A percentile compares a stretch with the other conserved stretches of the same genome.
These are phyloP conservation scores for Macaria liturata DNA, from an alignment of 2,888 invertebrate species.

Conservation along the genomic window DNA sequence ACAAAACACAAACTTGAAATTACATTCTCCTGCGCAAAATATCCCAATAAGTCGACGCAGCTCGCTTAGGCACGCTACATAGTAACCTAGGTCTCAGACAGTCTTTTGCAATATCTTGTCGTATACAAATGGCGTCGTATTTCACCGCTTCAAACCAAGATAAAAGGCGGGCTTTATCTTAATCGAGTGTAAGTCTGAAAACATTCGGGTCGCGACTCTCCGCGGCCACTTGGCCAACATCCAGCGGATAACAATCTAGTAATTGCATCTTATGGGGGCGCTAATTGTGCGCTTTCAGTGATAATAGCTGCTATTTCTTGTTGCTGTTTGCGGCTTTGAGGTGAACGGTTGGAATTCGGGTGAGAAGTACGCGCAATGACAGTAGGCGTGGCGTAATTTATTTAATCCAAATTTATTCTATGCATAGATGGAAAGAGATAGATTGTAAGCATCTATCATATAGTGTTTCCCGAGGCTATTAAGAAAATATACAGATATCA, in stretches of 20 bases:
- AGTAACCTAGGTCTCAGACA: constrained; percentile 9
- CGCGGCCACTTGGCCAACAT: constrained; percentile 43
- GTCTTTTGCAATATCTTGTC: constrained; percentile 34
- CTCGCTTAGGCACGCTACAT: not conserved
- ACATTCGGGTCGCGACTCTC: constrained; percentile 28
- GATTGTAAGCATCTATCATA: no score
- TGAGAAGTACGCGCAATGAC: no score
- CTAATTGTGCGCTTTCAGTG: constrained; percentile 36
- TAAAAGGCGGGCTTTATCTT: constrained; percentile 35
- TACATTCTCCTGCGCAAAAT: no score
- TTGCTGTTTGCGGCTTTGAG: constrained; percentile 15
- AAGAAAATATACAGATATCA: no score
- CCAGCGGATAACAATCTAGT: constrained; percentile 49
- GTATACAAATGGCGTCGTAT: constrained; percentile 34
- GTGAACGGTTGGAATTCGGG: not conserved
- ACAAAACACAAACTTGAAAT: no score
- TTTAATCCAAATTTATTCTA: no score
- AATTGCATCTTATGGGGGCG: constrained; percentile 49
- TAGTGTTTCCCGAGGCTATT: no score
- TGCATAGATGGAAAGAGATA: no score
- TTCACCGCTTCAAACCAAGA: constrained; percentile 34
- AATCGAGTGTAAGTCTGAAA: constrained; percentile 34
- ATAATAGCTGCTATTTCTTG: constrained; percentile 30
- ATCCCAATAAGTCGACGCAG: no score
- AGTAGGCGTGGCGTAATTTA: no score